These are phyloP conservation scores for Aspiorhynchus laticeps DNA, from an alignment of 2,113 vertebrate genomes.

Conservation along the genomic window DNA sequence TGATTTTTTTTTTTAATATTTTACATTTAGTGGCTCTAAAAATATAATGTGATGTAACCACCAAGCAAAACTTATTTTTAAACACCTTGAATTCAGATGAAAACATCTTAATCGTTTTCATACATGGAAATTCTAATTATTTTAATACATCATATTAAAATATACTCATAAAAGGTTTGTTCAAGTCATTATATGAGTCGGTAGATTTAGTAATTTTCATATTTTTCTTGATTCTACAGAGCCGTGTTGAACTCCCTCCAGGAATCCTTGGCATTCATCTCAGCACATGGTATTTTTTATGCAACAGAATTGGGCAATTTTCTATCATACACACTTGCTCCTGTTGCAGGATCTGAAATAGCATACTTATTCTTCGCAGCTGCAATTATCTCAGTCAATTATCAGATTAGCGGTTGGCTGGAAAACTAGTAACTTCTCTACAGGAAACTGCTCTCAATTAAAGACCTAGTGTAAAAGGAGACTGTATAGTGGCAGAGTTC, in stretches of 20 bases:
- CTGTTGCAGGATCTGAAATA: slow-evolving; percentile 18
- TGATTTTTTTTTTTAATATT: no score
- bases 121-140: not conserved
- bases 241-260: slow-evolving; percentile 48
- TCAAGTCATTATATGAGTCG: not conserved
- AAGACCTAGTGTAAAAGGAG: not conserved
- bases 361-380: slow-evolving; percentile 47
- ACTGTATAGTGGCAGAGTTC: not conserved
- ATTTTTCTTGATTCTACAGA: slow-evolving; percentile 60
- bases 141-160: not conserved
- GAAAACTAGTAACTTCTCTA: slow-evolving; percentile 19
- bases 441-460: slow-evolving; percentile 19
- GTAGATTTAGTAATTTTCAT: slow-evolving; percentile 43
- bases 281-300: slow-evolving; percentile 34
- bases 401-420: slow-evolving; percentile 43
- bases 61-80: no score
- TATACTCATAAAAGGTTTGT: not conserved
- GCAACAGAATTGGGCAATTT: slow-evolving; percentile 51
- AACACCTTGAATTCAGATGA: no score
- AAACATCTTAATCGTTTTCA: not conserved
- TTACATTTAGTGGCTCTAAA: no score
- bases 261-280: slow-evolving; percentile 56
- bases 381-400: slow-evolving; percentile 50
- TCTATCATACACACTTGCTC: not conserved
- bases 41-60: no score